Evolutionary conservation across 2,113 vertebrate species (phyloP).

Genomic region (Nyctibius bracteatus): DNA sequence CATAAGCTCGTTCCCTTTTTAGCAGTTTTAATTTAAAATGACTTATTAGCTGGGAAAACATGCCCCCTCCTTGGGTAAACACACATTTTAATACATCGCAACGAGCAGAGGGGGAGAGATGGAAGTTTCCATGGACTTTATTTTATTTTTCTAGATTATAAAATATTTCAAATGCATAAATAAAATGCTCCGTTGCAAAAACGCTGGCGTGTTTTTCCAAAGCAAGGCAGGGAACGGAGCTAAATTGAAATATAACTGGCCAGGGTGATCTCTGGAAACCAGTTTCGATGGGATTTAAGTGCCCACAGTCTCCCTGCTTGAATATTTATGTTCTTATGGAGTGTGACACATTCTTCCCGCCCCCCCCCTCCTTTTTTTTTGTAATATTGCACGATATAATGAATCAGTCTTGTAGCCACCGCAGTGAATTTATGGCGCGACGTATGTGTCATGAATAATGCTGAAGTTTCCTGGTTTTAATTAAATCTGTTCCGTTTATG

Average conservation of each 20-base stretch:
- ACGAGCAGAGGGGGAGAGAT: neutral
- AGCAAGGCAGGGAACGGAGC: fast-evolving
- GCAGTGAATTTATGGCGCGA: neutral
- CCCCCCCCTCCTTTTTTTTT: neutral
- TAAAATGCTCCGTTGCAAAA: slow-evolving; percentile 32
- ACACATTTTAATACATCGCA: neutral
- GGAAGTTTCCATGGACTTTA: neutral
- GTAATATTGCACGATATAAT: neutral
- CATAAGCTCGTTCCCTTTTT: neutral
- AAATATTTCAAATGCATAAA: neutral
- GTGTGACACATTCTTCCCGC: neutral
- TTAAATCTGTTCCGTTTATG: neutral
- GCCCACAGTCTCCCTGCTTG: neutral
- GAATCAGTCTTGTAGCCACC: neutral
- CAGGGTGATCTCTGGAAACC: neutral
- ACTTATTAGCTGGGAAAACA: neutral
- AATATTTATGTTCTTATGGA: slow-evolving; percentile 23
- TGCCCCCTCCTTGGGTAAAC: neutral
- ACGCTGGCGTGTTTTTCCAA: neutral
- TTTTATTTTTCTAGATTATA: neutral
- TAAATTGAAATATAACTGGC: neutral
- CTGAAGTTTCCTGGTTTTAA: slow-evolving; percentile 30
- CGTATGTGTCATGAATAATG: neutral
- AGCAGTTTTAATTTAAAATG: neutral
- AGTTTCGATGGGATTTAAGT: neutral